Percentiles rank a stretch among this genome's conserved stretches.
These are phyloP conservation scores for Porites australiensis DNA, from an alignment of 64 coral and sea anemone genomes.

Conservation along the genomic window DNA sequence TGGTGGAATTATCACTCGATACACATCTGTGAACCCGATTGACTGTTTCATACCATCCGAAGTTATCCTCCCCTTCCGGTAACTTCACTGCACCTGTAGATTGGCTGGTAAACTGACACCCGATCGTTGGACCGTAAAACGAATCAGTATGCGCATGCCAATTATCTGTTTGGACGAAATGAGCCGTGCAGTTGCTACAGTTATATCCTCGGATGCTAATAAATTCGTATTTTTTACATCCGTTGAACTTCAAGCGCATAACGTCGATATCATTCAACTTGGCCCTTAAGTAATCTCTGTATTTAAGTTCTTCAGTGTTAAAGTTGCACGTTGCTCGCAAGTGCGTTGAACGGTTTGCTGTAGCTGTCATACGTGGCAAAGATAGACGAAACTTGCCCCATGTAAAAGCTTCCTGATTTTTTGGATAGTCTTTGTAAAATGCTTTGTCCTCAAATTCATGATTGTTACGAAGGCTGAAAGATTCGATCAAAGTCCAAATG, in stretches of 20 bases:
- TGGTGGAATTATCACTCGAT: slow-evolving; percentile 30
- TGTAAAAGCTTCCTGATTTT: slow-evolving; percentile 34
- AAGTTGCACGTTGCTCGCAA: slow-evolving; percentile 81
- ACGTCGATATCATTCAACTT: slow-evolving; percentile 46
- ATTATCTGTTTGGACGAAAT: neutral
- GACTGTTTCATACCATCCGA: neutral
- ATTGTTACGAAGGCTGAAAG: neutral
- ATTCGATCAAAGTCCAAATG: too few species aligned
- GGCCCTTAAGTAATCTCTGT: slow-evolving; percentile 69
- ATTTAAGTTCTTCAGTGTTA: slow-evolving; percentile 43
- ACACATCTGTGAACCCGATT: slow-evolving; percentile 55
- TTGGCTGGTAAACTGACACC: slow-evolving; percentile 29
- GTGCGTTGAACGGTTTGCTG: slow-evolving; percentile 44
- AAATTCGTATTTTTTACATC: slow-evolving; percentile 47
- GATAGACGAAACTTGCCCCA: slow-evolving; percentile 77
- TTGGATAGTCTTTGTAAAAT: slow-evolving; percentile 40
- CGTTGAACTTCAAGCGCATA: neutral
- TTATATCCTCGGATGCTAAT: slow-evolving; percentile 51
- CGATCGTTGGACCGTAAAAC: neutral
- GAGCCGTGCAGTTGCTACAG: slow-evolving; percentile 34
- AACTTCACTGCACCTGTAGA: neutral
- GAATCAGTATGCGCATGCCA: slow-evolving; percentile 55
- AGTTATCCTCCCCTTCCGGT: slow-evolving; percentile 38
- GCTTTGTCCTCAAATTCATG: neutral
- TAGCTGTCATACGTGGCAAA: neutral